Percentiles rank a stretch among this genome's conserved stretches.
phyloP scores from a whole-genome alignment of 2,888 invertebrate species.

The Heliconius sara region DNA sequence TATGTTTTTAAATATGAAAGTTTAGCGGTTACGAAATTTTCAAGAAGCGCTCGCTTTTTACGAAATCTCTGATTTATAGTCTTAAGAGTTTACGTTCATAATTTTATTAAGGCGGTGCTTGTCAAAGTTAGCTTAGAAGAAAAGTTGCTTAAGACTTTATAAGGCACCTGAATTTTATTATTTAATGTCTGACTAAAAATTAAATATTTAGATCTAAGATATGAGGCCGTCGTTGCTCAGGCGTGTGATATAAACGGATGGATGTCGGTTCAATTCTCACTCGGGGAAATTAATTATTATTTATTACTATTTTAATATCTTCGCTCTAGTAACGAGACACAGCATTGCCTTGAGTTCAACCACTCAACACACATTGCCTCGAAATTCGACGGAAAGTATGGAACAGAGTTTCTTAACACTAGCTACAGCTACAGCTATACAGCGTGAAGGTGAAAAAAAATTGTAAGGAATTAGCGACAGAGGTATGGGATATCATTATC shows the following conservation, averaged over 20 bases:
- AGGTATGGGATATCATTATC: no score
- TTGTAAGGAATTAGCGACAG: no score
- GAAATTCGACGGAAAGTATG: no score
- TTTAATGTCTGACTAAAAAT: neutral
- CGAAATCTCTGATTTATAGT: conserved; percentile 24
- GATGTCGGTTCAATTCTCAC: no score
- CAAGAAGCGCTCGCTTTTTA: conserved; percentile 11
- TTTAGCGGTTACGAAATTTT: conserved; percentile 6
- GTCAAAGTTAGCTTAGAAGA: conserved; percentile 19
- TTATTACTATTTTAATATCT: no score
- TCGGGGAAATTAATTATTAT: no score
- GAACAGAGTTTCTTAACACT: no score
- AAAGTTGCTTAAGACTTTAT: conserved; percentile 29
- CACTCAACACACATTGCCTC: no score
- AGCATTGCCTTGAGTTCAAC: no score
- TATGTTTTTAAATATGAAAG: conserved; percentile 5
- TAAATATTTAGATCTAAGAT: neutral
- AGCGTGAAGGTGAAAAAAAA: neutral
- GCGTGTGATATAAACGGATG: no score
- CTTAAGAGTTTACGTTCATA: conserved; percentile 34
- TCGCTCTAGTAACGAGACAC: no score
- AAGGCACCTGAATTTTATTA: conserved; percentile 15
- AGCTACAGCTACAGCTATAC: no score
- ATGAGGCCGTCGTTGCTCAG: neutral
- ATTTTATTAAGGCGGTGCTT: conserved; percentile 33